A percentile compares a stretch with the other conserved stretches of the same genome.
Evolutionary conservation across 1,140 invertebrate species (phyloP).

Genomic region (Apis dorsata): DNA sequence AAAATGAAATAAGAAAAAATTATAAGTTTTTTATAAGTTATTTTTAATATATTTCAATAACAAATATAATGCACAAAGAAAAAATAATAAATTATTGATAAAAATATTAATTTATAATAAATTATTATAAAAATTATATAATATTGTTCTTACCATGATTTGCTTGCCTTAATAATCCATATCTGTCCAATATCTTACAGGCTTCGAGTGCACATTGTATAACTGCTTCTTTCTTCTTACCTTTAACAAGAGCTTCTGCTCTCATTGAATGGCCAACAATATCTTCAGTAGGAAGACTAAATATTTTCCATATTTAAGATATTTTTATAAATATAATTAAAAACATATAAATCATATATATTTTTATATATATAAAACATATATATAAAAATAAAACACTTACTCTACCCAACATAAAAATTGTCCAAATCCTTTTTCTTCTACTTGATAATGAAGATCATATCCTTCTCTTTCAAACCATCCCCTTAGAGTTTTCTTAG

Average conservation of each 20-base stretch:
- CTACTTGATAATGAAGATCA: constrained; percentile 90
- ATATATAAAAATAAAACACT: constrained; percentile 56
- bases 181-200: constrained; percentile 92
- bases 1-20: not conserved
- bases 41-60: too few species aligned
- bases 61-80: too few species aligned
- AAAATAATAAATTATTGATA: too few species aligned
- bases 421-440: constrained; percentile 90
- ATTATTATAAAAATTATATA: not conserved
- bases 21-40: too few species aligned
- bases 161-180: constrained; percentile 88
- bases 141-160: constrained; percentile 83
- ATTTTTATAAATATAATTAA: not conserved
- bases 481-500: constrained; percentile 95
- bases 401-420: constrained; percentile 86
- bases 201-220: constrained; percentile 96
- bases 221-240: constrained; percentile 97
- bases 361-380: not conserved
- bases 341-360: not conserved
- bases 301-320: not conserved
- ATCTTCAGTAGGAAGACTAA: constrained; percentile 90
- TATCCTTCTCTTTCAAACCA: constrained; percentile 98
- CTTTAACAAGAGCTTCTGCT: constrained; percentile 92
- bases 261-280: constrained; percentile 86
- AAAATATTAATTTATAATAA: too few species aligned